phyloP scores from a whole-genome alignment of 2,113 vertebrate species.

The Balaenoptera acutorostrata region DNA sequence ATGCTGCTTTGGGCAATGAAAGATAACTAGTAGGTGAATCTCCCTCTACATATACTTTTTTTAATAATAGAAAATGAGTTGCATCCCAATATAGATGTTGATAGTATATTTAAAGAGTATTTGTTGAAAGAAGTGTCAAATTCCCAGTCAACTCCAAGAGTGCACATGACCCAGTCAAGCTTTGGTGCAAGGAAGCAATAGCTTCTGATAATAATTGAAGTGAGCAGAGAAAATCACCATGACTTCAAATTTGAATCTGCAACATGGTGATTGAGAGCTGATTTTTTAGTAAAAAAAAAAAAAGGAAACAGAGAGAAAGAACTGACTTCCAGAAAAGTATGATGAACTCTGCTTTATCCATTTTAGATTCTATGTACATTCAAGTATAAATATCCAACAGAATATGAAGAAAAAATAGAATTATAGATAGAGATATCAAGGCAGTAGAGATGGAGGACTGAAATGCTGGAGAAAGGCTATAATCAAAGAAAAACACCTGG shows the following conservation, averaged over 20 bases:
- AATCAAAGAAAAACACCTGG: background rate
- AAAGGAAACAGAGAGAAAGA: background rate
- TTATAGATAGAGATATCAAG: background rate
- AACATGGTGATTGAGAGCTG: background rate
- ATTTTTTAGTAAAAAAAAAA: background rate
- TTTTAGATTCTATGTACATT: background rate
- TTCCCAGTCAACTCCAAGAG: background rate
- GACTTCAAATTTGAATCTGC: background rate
- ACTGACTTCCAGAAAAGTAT: background rate
- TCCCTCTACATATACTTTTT: background rate
- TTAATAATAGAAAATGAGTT: background rate
- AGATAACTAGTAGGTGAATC: background rate
- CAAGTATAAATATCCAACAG: background rate
- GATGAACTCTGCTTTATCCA: background rate
- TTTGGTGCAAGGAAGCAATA: background rate
- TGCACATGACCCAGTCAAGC: background rate
- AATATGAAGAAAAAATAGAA: background rate
- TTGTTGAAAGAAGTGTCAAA: background rate
- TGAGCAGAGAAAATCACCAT: background rate
- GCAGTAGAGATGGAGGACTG: background rate
- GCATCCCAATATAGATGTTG: background rate
- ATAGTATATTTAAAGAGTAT: background rate
- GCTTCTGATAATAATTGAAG: background rate
- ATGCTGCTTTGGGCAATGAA: background rate
- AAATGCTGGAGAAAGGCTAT: background rate